Conservation (phyloP, 2,113 vertebrate genomes). For the Aramus guarauna region DNA sequence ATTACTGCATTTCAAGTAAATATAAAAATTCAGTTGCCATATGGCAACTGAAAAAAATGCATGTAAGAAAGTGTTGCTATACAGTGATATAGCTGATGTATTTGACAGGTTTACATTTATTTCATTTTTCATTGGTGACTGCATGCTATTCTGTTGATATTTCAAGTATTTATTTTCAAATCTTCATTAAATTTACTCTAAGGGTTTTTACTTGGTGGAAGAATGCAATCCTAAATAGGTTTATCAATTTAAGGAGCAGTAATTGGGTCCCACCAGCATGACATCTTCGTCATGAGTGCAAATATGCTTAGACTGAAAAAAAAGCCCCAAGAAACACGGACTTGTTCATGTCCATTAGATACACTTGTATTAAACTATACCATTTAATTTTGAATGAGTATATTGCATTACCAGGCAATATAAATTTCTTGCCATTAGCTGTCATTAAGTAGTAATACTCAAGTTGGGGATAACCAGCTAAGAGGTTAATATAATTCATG, state of each 20-base stretch:
- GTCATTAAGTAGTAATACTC: neutral
- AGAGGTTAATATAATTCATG: constrained; percentile 22
- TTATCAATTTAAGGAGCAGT: neutral
- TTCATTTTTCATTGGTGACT: neutral
- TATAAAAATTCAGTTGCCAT: neutral
- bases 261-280: neutral
- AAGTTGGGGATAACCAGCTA: neutral
- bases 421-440: neutral
- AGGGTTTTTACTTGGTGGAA: neutral
- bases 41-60: neutral
- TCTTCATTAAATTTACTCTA: neutral
- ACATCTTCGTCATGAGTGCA: neutral
- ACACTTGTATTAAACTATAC: neutral
- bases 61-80: neutral
- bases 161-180: neutral
- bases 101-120: neutral
- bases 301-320: neutral
- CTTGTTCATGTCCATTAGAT: neutral
- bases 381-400: neutral
- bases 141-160: neutral
- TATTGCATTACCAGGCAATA: neutral
- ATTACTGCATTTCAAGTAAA: neutral
- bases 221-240: neutral
- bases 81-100: neutral
- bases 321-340: neutral